These are phyloP conservation scores for Aradus depressus DNA, from an alignment of 2,888 invertebrate species.

Conservation along the genomic window DNA sequence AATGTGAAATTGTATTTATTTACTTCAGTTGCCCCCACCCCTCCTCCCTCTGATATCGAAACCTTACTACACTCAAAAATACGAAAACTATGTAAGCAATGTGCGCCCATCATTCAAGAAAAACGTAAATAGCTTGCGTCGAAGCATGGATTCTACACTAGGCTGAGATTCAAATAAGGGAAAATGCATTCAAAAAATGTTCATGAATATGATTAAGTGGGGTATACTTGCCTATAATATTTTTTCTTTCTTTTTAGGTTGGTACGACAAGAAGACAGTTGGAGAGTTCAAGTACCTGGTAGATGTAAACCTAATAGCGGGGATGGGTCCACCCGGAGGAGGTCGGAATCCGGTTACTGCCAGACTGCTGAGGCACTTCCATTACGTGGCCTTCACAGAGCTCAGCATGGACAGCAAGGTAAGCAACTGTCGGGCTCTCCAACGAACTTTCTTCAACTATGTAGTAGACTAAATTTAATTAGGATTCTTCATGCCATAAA, in stretches of 20 bases:
- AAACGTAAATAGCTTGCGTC: no score
- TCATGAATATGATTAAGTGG: no score
- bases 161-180: no score
- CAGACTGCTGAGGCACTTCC: conserved; percentile 62
- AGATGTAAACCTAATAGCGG: conserved; percentile 59
- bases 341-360: conserved; percentile 67
- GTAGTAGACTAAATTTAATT: neutral
- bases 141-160: no score
- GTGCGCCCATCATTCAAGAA: no score
- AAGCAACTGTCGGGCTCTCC: conserved; percentile 14
- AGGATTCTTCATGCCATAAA: neutral
- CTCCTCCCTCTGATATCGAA: no score
- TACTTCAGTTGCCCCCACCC: no score
- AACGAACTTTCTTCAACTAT: neutral
- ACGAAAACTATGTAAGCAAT: no score
- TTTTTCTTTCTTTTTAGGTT: conserved; percentile 41
- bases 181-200: no score
- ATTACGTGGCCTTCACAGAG: conserved; percentile 65
- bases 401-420: conserved; percentile 64
- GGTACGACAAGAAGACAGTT: conserved; percentile 65
- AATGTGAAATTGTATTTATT: no score
- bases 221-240: no score
- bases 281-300: conserved; percentile 59
- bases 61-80: no score
- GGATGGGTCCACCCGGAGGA: conserved; percentile 73